These are phyloP conservation scores for Mellilla xanthometata DNA, from an alignment of 2,888 invertebrate genomes.

Conservation along the genomic window DNA sequence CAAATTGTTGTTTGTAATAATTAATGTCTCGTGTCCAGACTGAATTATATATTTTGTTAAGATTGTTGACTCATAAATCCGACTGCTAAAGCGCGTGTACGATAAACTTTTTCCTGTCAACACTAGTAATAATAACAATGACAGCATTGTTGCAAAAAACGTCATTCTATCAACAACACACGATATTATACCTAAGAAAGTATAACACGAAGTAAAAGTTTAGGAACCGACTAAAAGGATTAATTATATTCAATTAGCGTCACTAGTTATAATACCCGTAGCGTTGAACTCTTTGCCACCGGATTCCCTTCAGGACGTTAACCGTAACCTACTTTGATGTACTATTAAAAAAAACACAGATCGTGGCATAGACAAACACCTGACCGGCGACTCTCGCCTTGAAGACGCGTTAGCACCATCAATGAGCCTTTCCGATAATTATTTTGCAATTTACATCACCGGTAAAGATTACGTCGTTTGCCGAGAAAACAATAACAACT, in stretches of 20 bases:
- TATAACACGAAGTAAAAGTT: not conserved
- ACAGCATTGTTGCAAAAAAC: constrained; percentile 2
- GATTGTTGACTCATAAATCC: too few species aligned
- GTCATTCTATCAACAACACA: not conserved
- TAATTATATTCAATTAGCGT: constrained; percentile 20
- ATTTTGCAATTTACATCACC: constrained; percentile 72
- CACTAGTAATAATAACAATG: constrained; percentile 5
- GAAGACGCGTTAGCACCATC: constrained; percentile 42
- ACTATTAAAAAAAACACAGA: constrained; percentile 31
- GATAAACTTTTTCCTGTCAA: constrained; percentile 7
- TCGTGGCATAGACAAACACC: constrained; percentile 45
- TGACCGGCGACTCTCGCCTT: constrained; percentile 34
- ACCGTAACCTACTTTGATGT: constrained; percentile 31
- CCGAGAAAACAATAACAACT: constrained; percentile 29
- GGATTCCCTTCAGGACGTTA: constrained; percentile 34
- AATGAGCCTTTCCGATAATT: constrained; percentile 59
- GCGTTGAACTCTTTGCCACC: constrained; percentile 25
- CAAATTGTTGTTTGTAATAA: too few species aligned
- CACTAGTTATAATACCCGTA: constrained; percentile 9
- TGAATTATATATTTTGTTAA: too few species aligned
- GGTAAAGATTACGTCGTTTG: constrained; percentile 28
- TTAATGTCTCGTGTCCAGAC: too few species aligned
- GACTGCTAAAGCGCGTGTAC: too few species aligned
- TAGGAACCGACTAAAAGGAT: constrained; percentile 9
- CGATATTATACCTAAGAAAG: not conserved